A percentile compares a stretch with the other conserved stretches of the same genome.
phyloP scores from a whole-genome alignment of 2,113 vertebrate species.

The Cairina moschata region DNA sequence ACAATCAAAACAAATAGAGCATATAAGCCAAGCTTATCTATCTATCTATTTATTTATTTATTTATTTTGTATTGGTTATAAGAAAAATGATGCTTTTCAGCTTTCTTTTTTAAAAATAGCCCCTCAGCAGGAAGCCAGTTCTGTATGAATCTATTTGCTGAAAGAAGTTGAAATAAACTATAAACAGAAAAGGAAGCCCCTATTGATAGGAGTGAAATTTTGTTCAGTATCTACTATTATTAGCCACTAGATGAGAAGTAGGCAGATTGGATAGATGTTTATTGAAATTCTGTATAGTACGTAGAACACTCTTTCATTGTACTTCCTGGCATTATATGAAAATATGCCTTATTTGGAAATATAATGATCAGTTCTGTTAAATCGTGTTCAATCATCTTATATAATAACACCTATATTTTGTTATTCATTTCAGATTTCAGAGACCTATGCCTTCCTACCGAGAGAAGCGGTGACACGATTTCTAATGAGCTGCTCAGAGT shows the following conservation, averaged over 20 bases:
- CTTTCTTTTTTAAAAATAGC: neutral
- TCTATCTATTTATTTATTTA: neutral
- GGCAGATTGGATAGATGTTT: constrained; percentile 66
- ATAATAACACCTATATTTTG: constrained; percentile 71
- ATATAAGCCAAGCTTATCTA: neutral
- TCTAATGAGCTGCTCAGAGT: constrained; percentile 90
- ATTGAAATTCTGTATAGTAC: constrained; percentile 67
- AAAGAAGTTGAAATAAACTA: neutral
- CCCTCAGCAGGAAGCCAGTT: neutral
- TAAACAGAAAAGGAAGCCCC: neutral
- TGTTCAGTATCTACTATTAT: neutral
- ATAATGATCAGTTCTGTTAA: constrained; percentile 64
- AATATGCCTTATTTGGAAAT: constrained; percentile 71
- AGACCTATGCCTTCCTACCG: constrained; percentile 89
- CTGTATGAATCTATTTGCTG: neutral
- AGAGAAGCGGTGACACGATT: constrained; percentile 89
- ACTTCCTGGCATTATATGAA: constrained; percentile 71
- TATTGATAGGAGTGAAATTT: constrained; percentile 8
- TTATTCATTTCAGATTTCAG: constrained; percentile 86
- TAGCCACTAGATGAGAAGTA: constrained; percentile 22
- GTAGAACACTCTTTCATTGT: constrained; percentile 72
- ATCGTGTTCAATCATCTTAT: constrained; percentile 57
- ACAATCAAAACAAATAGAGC: neutral
- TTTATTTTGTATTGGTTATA: neutral
- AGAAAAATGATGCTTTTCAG: neutral